These are phyloP conservation scores for Choristoneura rosaceana DNA, from an alignment of 2,888 invertebrate species.

Conservation along the genomic window DNA sequence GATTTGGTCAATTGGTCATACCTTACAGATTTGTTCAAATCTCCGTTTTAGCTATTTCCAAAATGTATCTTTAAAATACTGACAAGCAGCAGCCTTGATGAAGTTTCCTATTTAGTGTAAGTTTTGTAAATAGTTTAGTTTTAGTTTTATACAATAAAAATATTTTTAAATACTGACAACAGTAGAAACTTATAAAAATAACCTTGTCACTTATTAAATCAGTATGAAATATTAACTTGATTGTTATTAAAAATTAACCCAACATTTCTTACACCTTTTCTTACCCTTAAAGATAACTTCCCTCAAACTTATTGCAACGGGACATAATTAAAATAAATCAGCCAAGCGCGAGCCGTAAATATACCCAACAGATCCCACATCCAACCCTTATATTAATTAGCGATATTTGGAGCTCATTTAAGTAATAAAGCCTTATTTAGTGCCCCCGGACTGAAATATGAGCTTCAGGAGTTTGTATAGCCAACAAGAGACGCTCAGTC, in stretches of 20 bases:
- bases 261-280: background rate
- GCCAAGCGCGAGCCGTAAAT: slow-evolving; percentile 21
- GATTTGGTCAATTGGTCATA: too few species aligned
- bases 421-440: slow-evolving; percentile 84
- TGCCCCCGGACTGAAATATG: slow-evolving; percentile 80
- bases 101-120: too few species aligned
- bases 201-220: too few species aligned
- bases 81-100: too few species aligned
- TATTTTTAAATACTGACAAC: too few species aligned
- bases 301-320: slow-evolving; percentile 21
- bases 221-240: too few species aligned
- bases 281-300: slow-evolving; percentile 9
- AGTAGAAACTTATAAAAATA: too few species aligned
- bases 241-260: background rate
- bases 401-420: slow-evolving; percentile 82
- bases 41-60: too few species aligned
- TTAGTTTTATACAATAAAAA: too few species aligned
- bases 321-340: slow-evolving; percentile 38
- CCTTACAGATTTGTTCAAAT: too few species aligned
- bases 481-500: background rate
- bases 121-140: too few species aligned
- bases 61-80: too few species aligned
- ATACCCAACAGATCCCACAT: slow-evolving; percentile 40
- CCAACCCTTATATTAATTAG: slow-evolving; percentile 83
- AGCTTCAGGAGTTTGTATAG: slow-evolving; percentile 65